phyloP scores from a whole-genome alignment of 1,140 invertebrate genomes.

The Platyscapa corneri region DNA sequence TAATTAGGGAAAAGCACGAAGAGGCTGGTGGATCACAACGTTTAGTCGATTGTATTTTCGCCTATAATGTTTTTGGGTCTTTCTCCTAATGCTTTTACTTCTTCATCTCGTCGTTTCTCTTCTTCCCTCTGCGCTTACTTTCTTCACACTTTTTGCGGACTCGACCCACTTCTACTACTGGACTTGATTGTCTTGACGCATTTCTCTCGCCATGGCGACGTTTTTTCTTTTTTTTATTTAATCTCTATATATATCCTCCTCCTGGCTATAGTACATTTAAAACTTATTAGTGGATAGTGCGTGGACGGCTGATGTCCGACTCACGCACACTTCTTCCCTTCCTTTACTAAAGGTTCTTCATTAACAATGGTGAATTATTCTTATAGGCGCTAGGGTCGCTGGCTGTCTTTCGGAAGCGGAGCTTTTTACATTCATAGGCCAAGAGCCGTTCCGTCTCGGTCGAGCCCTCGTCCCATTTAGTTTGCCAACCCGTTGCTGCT shows the following conservation, averaged over 20 bases:
- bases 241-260: background rate
- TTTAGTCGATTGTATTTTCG: conserved; percentile 49
- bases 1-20: conserved; percentile 24
- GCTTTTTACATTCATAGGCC: background rate
- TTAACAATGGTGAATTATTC: background rate
- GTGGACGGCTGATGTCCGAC: background rate
- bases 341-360: background rate
- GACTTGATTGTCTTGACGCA: conserved; percentile 71
- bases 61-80: conserved; percentile 30
- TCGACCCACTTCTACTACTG: conserved; percentile 59
- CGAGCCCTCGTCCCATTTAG: too few species aligned
- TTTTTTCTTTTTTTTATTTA: conserved; percentile 4
- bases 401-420: background rate
- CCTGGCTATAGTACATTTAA: conserved; percentile 20
- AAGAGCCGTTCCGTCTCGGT: background rate
- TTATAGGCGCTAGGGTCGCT: background rate
- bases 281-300: background rate
- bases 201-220: conserved; percentile 60
- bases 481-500: too few species aligned
- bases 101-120: background rate
- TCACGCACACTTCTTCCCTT: too few species aligned
- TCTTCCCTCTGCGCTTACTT: background rate
- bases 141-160: conserved; percentile 42
- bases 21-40: conserved; percentile 46
- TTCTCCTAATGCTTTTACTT: background rate